Evolutionary conservation across 2,797 vertebrate genomes (phyloP).

Genomic region (Toxotes lorentzi): DNA sequence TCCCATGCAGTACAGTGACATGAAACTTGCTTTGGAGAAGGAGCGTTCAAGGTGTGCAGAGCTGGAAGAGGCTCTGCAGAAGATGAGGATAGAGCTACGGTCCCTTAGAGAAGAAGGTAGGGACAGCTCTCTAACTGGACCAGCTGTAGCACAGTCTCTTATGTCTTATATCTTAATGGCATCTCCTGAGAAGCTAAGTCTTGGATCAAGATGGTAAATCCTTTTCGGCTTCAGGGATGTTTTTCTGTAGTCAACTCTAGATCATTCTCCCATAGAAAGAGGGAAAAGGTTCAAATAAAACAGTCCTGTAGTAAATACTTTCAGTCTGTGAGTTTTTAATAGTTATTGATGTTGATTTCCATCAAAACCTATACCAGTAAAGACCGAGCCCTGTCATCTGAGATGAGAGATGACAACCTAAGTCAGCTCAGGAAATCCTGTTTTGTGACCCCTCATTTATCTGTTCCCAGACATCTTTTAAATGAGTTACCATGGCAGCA

Average conservation of each 20-base stretch:
- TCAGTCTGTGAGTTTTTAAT: not conserved
- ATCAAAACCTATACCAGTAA: not conserved
- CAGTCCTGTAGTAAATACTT: not conserved
- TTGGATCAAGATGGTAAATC: conserved; percentile 4
- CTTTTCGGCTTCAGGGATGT: not conserved
- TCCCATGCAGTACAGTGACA: conserved; percentile 96
- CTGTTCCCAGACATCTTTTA: conserved; percentile 29
- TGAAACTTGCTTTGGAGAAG: conserved; percentile 97
- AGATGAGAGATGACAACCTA: conserved; percentile 11
- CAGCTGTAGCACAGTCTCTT: not conserved
- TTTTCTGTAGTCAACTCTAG: no score
- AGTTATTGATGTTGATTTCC: not conserved
- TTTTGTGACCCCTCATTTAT: conserved; percentile 10
- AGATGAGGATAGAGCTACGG: conserved; percentile 97
- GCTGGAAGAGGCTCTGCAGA: conserved; percentile 97
- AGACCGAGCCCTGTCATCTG: not conserved
- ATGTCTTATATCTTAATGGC: not conserved
- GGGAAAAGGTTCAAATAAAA: not conserved
- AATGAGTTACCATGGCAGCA: conserved; percentile 43
- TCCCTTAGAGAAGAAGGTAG: conserved; percentile 97
- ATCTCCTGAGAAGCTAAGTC: not conserved
- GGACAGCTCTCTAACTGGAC: conserved; percentile 9
- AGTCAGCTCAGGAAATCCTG: conserved; percentile 16
- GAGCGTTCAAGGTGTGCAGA: conserved; percentile 95
- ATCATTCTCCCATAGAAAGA: not conserved